Percentiles rank a stretch among this genome's conserved stretches.
These are phyloP conservation scores for Tenualosa ilisha DNA, from an alignment of 2,797 vertebrate species.

Conservation along the genomic window DNA sequence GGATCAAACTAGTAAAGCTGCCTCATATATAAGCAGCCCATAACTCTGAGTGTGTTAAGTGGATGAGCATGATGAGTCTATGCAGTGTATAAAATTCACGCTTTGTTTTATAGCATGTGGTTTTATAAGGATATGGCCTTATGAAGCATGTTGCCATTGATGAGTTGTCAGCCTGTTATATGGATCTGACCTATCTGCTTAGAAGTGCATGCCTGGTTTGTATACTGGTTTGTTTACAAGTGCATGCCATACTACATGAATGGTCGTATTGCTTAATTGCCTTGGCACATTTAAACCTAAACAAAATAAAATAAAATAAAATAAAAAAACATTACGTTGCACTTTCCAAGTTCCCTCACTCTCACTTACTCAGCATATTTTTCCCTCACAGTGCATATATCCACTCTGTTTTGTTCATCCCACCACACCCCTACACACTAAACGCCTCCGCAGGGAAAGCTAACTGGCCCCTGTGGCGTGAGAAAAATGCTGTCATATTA, in stretches of 20 bases:
- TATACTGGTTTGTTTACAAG: background rate
- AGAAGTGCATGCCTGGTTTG: background rate
- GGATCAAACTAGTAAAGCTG: background rate
- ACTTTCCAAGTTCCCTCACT: background rate
- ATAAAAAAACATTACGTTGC: background rate
- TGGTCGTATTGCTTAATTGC: background rate
- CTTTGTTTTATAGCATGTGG: background rate
- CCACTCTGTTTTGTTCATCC: background rate
- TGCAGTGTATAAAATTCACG: background rate
- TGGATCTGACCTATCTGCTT: background rate
- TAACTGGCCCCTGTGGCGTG: background rate
- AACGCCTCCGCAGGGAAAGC: background rate
- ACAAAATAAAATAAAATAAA: background rate
- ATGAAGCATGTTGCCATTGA: background rate
- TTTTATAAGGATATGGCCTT: background rate
- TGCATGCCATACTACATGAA: background rate
- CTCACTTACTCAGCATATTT: conserved; percentile 1
- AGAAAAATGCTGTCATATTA: conserved; percentile 16
- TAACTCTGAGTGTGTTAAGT: background rate
- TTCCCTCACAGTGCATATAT: background rate
- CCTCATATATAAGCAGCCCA: background rate
- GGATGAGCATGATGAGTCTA: background rate
- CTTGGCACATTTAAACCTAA: background rate
- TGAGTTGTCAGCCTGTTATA: background rate
- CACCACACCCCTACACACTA: background rate